Conservation (phyloP, 2,888 invertebrate species). For the Glomeris marginata region DNA sequence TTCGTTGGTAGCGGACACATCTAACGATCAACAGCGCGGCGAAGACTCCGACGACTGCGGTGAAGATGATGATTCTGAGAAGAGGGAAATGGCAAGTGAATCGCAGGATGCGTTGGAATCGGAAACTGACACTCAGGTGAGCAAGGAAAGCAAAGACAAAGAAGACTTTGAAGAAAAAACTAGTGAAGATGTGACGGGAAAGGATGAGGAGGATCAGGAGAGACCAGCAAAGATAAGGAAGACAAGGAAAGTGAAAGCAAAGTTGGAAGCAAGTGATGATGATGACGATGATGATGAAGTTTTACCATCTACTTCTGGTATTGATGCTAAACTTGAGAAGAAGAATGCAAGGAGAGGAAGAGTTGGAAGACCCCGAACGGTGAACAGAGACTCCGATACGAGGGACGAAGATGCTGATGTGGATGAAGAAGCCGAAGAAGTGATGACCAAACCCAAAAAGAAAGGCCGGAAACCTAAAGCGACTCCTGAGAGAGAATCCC, state of each 20-base stretch:
- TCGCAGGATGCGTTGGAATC: background rate
- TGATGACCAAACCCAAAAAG: background rate
- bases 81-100: background rate
- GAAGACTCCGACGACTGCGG: conserved; percentile 2
- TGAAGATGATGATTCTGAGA: background rate
- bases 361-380: conserved; percentile 8
- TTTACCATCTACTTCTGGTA: background rate
- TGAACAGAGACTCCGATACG: conserved; percentile 3
- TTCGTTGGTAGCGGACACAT: background rate
- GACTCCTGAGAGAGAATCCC: too few species aligned
- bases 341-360: conserved; percentile 8
- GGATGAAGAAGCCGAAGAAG: background rate
- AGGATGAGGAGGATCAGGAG: conserved; percentile 19
- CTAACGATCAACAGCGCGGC: background rate
- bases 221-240: conserved; percentile 24
- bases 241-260: conserved; percentile 37
- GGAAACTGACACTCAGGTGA: conserved; percentile 1
- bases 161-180: conserved; percentile 21
- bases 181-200: conserved; percentile 11
- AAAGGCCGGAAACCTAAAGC: background rate
- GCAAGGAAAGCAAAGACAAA: conserved; percentile 14
- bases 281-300: conserved; percentile 23
- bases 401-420: conserved; percentile 14
- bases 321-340: conserved; percentile 1
- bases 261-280: conserved; percentile 32